Evolutionary conservation across 2,888 invertebrate genomes (phyloP), one percentile per base, ranked within the genome.

Genomic region (Stomorhina lunata): DNA sequence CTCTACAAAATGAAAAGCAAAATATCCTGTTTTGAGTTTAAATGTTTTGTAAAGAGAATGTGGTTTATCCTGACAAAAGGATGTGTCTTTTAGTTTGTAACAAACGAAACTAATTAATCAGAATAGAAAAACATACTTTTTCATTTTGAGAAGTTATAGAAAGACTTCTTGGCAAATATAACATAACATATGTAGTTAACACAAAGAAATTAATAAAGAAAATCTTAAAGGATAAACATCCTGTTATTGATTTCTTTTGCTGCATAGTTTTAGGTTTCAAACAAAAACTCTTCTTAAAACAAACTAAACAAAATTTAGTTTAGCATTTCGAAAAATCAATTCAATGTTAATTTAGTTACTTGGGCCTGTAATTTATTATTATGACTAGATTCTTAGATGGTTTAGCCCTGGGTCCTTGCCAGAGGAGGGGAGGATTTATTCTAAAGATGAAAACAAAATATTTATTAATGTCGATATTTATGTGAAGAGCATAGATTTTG

Each of bases 21-120:
- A 17, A 66, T 59, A 66, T 72, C 50, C 71, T 79, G 45, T 9
- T 34, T 25, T 45, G n/a, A n/a, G n/a, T n/a, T n/a, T n/a, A n/a
- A n/a, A n/a, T 45, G 25, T 61, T 48, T n/a, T 12, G 17, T 1
- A 9, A 68, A 43, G 20, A 6, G 20, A 27, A 17, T 71, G 66
- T 17, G 27, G 0, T 22, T 40, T 29, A 81, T 50, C 29, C 40
- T 32, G 25, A 43, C 22, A 37, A 27, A 34, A 63, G 29, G 45
- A 69, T 45, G 34, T 66, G 32, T 34, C 3, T 43, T 12, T 59
- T 34, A 27, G 10, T 6, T 4, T 12, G 12, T 37, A 29, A 57
- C 63, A 69, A 69, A 69, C 45, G 69, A 63, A 61, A 65, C 48
- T 50, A 81, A 81, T 81, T 78, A 81, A 81, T 81, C 81, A 81